Evolutionary conservation across 1,140 invertebrate genomes (phyloP).

Genomic region (Apocrypta bakeri): DNA sequence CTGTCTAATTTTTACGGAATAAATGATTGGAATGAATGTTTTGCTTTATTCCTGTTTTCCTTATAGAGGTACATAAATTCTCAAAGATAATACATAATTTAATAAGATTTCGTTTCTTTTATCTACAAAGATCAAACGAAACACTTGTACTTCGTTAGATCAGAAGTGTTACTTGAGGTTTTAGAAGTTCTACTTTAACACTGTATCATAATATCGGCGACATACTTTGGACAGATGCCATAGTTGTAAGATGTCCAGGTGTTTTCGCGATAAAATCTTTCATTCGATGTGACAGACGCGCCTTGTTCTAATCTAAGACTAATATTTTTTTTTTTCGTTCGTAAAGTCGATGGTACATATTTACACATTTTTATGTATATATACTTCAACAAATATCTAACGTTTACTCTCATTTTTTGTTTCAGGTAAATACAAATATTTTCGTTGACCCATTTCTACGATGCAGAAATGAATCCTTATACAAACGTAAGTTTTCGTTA

Average conservation of each 20-base stretch:
- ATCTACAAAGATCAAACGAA: not conserved
- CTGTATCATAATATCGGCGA: slow-evolving; percentile 1
- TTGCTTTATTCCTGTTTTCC: too few species aligned
- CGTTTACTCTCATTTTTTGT: slow-evolving; percentile 49
- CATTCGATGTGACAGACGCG: not conserved
- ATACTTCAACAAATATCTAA: not conserved
- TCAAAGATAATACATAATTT: too few species aligned
- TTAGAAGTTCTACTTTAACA: not conserved
- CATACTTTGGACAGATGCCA: slow-evolving; percentile 25
- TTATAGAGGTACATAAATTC: too few species aligned
- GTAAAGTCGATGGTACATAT: not conserved
- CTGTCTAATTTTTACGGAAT: too few species aligned
- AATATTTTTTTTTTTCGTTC: not conserved
- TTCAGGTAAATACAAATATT: slow-evolving; percentile 58
- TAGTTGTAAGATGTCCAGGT: not conserved
- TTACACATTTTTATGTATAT: too few species aligned
- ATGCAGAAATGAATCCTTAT: not conserved
- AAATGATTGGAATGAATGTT: too few species aligned
- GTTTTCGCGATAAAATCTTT: slow-evolving; percentile 26
- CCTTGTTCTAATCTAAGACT: not conserved
- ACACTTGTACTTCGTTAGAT: not conserved
- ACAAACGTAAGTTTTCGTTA: not conserved
- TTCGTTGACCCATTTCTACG: not conserved
- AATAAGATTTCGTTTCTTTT: not conserved
- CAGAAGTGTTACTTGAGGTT: not conserved